Base-by-base conservation (phyloP, 2,888 invertebrate genomes). In the Abscondita cerata region DNA sequence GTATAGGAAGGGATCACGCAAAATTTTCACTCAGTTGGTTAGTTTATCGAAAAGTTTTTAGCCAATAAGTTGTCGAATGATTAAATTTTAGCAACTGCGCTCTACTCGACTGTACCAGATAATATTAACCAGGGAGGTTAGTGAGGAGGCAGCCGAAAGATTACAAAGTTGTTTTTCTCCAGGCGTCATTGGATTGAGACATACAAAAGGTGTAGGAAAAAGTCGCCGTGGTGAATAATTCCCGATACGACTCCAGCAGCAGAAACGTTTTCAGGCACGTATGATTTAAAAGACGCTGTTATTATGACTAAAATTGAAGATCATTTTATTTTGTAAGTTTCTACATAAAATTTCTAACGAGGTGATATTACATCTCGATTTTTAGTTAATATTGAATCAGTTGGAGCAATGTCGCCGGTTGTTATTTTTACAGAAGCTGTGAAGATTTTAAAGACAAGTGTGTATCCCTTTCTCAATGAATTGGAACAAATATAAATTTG, bases 21-120 rank as follows among this genome's bases (percentile, higher is more conserved):
- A 99, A 99, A 81, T 99, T 98, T 83, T 96, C 97, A 18, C 98
- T n/a, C 99, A 53, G 99, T 99, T 68, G 93, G 94, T 93, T 81
- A 81, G 88, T 75, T 48, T n/a, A n/a, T n/a, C n/a, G n/a, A n/a
- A n/a, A n/a, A n/a, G n/a, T n/a, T n/a, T n/a, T n/a, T n/a, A n/a
- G n/a, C n/a, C n/a, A n/a, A n/a, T n/a, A n/a, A n/a, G n/a, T n/a
- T n/a, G n/a, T n/a, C n/a, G n/a, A n/a, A n/a, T n/a, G n/a, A n/a
- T n/a, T n/a, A 11, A 41, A 66, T 67, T 69, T 20, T 76, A 93
- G 95, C 96, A 0, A 96, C 97, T 2, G 97, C 96, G 1, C 91
- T 90, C 33, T 99, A 99, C n/a, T 80, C 87, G 98, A 55, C 82
- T 98, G 6, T 82, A 54, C 99, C 99, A 0, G 91, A 93, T 69